Evolutionary conservation across 2,113 vertebrate genomes (phyloP).

Genomic region (Porphyrio hochstetteri): DNA sequence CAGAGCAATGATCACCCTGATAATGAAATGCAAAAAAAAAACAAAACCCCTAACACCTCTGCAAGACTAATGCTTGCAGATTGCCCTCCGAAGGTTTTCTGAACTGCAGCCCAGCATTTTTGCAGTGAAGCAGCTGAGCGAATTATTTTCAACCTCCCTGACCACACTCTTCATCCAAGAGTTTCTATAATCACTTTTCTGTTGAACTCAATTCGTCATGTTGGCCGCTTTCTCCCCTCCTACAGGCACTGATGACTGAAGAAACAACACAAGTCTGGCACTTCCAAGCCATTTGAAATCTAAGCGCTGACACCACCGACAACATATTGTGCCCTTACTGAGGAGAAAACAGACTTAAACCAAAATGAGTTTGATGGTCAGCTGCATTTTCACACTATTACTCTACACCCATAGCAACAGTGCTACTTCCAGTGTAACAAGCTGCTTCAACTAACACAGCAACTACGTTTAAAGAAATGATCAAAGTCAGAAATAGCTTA

Average conservation of each 20-base stretch:
- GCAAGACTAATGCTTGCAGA: background rate
- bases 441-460: conserved; percentile 24
- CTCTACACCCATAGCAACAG: background rate
- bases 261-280: conserved; percentile 42
- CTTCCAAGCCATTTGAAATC: conserved; percentile 11
- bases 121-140: conserved; percentile 6
- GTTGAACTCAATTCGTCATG: background rate
- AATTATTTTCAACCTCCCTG: conserved; percentile 27
- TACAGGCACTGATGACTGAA: conserved; percentile 45
- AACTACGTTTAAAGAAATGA: conserved; percentile 32
- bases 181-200: conserved; percentile 26
- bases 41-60: background rate
- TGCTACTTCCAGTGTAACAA: background rate
- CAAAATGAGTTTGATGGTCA: conserved; percentile 8
- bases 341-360: conserved; percentile 26
- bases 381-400: conserved; percentile 30
- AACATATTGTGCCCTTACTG: background rate
- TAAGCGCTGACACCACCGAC: conserved; percentile 30
- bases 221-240: conserved; percentile 24
- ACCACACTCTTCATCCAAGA: conserved; percentile 11
- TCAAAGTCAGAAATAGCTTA: background rate
- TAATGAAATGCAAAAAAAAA: background rate
- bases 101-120: background rate
- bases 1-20: background rate
- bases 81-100: background rate